Evolutionary conservation across 2,113 vertebrate genomes (phyloP).

Genomic region (Heterotis niloticus): DNA sequence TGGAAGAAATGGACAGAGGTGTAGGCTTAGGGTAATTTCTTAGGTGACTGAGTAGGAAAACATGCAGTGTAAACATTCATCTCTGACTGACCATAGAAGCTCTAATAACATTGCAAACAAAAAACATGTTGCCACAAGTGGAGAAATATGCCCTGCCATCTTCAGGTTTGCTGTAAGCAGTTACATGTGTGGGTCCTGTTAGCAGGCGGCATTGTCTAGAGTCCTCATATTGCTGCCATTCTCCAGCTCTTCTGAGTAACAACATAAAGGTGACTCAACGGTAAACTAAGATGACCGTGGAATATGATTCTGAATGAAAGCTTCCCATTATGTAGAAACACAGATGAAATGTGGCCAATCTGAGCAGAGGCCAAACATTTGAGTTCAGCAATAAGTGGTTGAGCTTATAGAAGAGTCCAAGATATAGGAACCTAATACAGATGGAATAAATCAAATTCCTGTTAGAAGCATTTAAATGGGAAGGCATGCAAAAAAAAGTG

Average conservation of each 20-base stretch:
- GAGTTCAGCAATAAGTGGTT: too few species aligned
- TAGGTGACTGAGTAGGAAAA: too few species aligned
- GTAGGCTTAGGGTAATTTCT: too few species aligned
- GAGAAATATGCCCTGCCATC: not conserved
- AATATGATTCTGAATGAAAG: conserved; percentile 3
- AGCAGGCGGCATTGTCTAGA: conserved; percentile 1
- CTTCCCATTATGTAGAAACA: not conserved
- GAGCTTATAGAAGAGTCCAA: too few species aligned
- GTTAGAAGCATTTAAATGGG: not conserved
- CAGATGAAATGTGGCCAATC: not conserved
- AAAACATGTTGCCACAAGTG: conserved; percentile 4
- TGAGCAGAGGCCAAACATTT: not conserved
- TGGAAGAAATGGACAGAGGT: too few species aligned
- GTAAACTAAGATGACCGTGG: not conserved
- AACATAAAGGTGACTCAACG: not conserved
- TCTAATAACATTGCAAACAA: not conserved
- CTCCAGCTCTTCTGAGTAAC: not conserved
- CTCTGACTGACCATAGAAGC: not conserved
- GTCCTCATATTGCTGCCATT: not conserved
- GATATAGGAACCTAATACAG: not conserved
- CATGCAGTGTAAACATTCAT: not conserved
- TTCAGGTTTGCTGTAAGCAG: not conserved
- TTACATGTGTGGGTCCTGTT: not conserved
- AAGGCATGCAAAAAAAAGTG: not conserved
- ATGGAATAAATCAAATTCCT: not conserved